Evolutionary conservation across 2,888 invertebrate species (phyloP), one percentile per base, ranked within the genome.

Genomic region (Trichacis sp.): DNA sequence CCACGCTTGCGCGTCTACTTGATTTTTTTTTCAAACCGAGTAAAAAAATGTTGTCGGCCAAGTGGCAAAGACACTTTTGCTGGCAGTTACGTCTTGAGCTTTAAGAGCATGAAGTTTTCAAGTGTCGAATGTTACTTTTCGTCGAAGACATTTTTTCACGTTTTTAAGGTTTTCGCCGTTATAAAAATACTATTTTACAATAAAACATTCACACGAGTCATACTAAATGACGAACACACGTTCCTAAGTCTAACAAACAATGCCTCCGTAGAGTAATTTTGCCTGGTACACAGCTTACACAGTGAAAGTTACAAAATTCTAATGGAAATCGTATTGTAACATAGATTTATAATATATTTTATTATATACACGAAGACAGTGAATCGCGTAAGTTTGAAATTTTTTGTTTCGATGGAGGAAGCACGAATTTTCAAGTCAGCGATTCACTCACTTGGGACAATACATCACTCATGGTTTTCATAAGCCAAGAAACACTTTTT

Each of bases 111-210:
- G 1, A 42, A 42, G 3, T 24, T 24, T 24, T 8, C 42, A 14
- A 42, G 14, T 12, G 15, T 8, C 42, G 11, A 42, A 12, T 29
- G n/a, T 47, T 47, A 3, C 3, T n/a, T 24, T 19, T 12, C 45
- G 36, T 51, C 29, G 14, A 43, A 49, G 36, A 48, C 24, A 18
- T 40, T 50, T 42, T 59, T 59, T 48, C 12, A 12, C 40, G 48
- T 49, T 38, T 14, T 36, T 38, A 33, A n/a, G 4, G 49, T 49
- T 73, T 73, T 74, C 64, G 70, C 73, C 68, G 50, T 79, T 80
- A 80, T 76, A 80, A 79, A 79, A 79, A 80, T 80, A 79, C 75
- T 79, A 79, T 79, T 78, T 80, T 78, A 79, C 77, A 79, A 64
- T 63, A n/a, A 47, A 33, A 65, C 57, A 51, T 30, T 53, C 59